A percentile compares a stretch with the other conserved stretches of the same genome.
phyloP scores from a whole-genome alignment of 2,797 vertebrate species.

The Argentina silus region DNA sequence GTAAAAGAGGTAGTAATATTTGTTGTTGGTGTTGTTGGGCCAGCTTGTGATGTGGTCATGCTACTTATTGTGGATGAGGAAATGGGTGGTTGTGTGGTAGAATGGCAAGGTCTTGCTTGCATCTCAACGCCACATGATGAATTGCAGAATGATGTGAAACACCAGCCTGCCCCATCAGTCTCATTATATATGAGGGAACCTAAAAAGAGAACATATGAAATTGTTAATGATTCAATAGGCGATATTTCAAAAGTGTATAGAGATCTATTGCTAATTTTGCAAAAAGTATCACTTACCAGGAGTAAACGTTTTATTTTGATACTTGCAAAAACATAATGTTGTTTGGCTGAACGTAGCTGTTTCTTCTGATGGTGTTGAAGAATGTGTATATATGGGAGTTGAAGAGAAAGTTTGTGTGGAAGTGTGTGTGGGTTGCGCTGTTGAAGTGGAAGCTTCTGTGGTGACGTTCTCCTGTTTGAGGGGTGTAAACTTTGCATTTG shows the following conservation, averaged over 20 bases:
- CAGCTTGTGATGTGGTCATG: not conserved
- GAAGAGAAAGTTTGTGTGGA: too few relatives aligned
- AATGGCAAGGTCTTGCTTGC: slow-evolving; percentile 23
- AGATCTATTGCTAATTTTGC: not conserved
- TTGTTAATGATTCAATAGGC: not conserved
- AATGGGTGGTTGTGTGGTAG: slow-evolving; percentile 33
- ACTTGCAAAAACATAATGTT: slow-evolving; percentile 59
- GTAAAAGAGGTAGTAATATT: not conserved
- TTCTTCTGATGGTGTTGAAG: not conserved
- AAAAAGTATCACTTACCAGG: slow-evolving; percentile 53
- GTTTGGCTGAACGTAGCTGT: not conserved
- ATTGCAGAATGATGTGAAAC: slow-evolving; percentile 75
- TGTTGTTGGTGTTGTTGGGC: fast-evolving
- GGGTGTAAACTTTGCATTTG: too few relatives aligned
- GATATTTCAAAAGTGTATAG: not conserved
- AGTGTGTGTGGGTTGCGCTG: too few relatives aligned
- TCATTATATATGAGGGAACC: slow-evolving; percentile 72
- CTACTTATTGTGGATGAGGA: not conserved
- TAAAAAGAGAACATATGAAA: slow-evolving; percentile 40
- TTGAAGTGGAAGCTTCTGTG: too few relatives aligned
- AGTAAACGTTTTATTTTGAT: slow-evolving; percentile 26
- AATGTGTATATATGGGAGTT: too few relatives aligned
- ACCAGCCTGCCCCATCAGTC: slow-evolving; percentile 69
- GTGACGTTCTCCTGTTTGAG: too few relatives aligned
- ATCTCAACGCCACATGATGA: slow-evolving; percentile 65